Evolutionary conservation across 2,113 vertebrate species (phyloP), one percentile per base, ranked within the genome.

Genomic region (Microtus richardsoni): DNA sequence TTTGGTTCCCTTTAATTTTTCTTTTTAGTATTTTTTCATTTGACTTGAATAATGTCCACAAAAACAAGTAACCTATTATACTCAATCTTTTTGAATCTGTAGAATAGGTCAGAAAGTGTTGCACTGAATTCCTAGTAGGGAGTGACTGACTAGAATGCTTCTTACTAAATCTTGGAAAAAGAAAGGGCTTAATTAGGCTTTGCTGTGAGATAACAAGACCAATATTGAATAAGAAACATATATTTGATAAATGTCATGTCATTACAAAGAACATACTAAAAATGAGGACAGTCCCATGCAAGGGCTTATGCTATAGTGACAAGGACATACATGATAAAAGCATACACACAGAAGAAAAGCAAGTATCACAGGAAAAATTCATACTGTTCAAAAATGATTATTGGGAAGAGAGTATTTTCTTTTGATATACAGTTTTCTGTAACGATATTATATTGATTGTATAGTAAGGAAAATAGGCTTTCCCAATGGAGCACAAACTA

Each of bases 101-200:
- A 78, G 64, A 90, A 77, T 39, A 87, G 21, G 39, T 71, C n/a
- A 78, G 47, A 78, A 74, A 62, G 41, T 0, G 91, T 93, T 89
- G 77, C 9, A 54, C 71, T 91, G 41, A 95, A 83, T 60, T 86
- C 22, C 5, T 73, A 33, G 52, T 85, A 75, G 52, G 47, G 41
- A 88, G 52, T 39, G 58, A 58, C 58, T 22, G 58, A 58, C 19
- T 19, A 68, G 74, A 75, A 84, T 5, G 47, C 11, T 54, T 92
- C 93, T 89, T 68, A 71, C 24, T 54, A n/a, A 96, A 96, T 91
- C 21, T n/a, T 26, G 88, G n/a, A 26, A 94, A 94, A 85, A 54
- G 21, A 62, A 91, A 47, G 2, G 52, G 49, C 64, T 84, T 88
- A 73, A 88, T 16, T 26, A 90, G 47, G 19, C 30, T 13, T 73